Conservation (phyloP, 92 coral and sea anemone species). For the Palythoa caribaeorum region DNA sequence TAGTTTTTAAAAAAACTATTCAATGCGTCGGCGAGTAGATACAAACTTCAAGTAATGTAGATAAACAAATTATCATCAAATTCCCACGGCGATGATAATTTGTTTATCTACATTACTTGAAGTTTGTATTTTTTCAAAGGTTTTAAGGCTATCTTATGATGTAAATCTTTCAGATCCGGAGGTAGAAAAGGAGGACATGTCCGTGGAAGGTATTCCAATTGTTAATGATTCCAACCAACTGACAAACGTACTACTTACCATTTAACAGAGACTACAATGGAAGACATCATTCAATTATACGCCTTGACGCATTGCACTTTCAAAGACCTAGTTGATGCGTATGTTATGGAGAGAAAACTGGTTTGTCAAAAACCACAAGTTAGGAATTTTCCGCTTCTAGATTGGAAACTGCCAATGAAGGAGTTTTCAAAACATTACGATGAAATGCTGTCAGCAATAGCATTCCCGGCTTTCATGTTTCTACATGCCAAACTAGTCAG, state of each 20-base stretch:
- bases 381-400: background rate
- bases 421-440: background rate
- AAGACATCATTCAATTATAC: background rate
- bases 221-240: background rate
- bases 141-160: background rate
- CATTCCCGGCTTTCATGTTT: background rate
- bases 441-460: background rate
- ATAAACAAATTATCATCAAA: too few species aligned
- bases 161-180: constrained; percentile 2
- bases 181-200: background rate
- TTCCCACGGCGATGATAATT: too few species aligned
- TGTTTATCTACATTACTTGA: too few species aligned
- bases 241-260: background rate
- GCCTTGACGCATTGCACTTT: background rate
- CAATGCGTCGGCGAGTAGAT: too few species aligned
- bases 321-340: background rate
- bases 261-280: background rate
- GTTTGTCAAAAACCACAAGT: background rate
- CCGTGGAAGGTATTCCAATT: background rate
- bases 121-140: background rate
- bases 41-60: too few species aligned
- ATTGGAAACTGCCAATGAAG: background rate
- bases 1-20: too few species aligned
- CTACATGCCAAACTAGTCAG: background rate
- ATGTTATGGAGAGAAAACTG: background rate